Evolutionary conservation across 2,888 invertebrate species (phyloP), one percentile per base, ranked within the genome.

Genomic region (Torymus aiolomorphi): DNA sequence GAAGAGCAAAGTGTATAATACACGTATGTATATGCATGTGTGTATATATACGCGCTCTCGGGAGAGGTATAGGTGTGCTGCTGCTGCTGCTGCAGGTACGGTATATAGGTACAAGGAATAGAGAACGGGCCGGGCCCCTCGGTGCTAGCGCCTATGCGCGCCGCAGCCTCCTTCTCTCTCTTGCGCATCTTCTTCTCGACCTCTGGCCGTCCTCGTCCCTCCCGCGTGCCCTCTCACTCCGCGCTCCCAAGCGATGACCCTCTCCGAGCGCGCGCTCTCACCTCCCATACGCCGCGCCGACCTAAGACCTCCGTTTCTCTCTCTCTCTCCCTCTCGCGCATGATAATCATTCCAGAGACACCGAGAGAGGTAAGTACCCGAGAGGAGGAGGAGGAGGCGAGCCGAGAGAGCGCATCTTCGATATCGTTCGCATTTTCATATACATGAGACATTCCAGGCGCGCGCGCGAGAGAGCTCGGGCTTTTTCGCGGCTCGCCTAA

Each of bases 331-430:
- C 71, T 75, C 74, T 62, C 77, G 74, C 77, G 76, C 77, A 80
- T 70, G 77, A 80, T 80, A 80, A 80, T 80, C 77, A 80, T 80
- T 80, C 80, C 73, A 80, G 77, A 77, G 80, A 80, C 80, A 80
- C 80, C 31, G 31, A 31, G 31, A 54, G 54, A 14, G 72, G 59
- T 73, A 54, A 59, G 57, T 61, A 71, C 78, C 31, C 14, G n/a
- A 18, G 18, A 20, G 66, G 13, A n/a, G 13, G 18, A 49, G 10
- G 10, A 49, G 51, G 24, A n/a, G 63, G n/a, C n/a, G 52, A 16
- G 24, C 2, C 31, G 31, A 31, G 31, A 31, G 51, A 42, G 75
- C 59, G 72, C 72, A 71, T 72, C 80, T 73, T 66, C 77, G 80
- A 77, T 80, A 80, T 80, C 77, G 80, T 51, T 74, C 77, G 74